These are phyloP conservation scores for Myzus persicae DNA, from an alignment of 1,140 invertebrate species.

Conservation along the genomic window DNA sequence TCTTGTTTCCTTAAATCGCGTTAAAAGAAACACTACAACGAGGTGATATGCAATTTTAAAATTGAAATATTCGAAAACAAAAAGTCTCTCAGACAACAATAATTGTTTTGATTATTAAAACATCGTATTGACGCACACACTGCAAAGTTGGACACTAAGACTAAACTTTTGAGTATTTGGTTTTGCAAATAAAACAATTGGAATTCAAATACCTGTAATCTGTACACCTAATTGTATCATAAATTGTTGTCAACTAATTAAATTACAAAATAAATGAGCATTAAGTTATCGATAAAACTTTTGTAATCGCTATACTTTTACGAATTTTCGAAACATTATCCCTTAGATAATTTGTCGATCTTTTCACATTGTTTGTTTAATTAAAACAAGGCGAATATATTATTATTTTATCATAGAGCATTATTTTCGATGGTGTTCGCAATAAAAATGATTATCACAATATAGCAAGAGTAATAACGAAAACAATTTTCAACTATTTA, in stretches of 20 bases:
- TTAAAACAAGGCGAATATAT: neutral
- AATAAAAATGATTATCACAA: neutral
- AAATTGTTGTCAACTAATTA: neutral
- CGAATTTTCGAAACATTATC: neutral
- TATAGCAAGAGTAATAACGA: neutral
- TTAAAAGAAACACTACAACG: neutral
- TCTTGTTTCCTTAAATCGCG: neutral
- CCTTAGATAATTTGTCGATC: neutral
- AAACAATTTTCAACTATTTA: conserved; percentile 12
- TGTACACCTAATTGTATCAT: neutral
- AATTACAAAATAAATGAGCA: neutral
- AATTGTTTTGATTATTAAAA: neutral
- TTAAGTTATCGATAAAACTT: neutral
- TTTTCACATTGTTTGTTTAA: neutral
- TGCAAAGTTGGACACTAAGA: neutral
- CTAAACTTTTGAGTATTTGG: neutral
- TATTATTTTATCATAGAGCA: neutral
- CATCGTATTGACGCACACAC: neutral
- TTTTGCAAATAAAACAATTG: neutral
- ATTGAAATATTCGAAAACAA: no score
- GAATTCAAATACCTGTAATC: neutral
- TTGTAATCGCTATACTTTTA: neutral
- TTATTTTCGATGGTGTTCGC: neutral
- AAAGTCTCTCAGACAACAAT: neutral
- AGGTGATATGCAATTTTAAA: no score